phyloP scores from a whole-genome alignment of 2,797 vertebrate genomes.

The Pyrocephalus nanus region DNA sequence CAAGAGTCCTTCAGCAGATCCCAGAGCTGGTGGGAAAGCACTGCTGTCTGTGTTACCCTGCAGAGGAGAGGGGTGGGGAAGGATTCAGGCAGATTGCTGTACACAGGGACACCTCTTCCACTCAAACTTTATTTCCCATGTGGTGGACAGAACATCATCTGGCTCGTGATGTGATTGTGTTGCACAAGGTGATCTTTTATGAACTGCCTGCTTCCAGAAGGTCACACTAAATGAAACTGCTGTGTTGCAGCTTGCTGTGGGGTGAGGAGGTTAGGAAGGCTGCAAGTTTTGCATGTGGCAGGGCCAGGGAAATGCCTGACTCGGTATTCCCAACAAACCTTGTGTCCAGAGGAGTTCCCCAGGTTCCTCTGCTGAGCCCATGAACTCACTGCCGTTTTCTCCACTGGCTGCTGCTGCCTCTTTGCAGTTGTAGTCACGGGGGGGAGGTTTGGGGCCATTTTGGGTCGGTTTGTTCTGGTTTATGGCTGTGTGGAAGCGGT shows the following conservation, averaged over 20 bases:
- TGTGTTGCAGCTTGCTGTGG: background rate
- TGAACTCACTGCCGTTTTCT: fast-evolving
- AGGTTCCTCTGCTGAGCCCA: fast-evolving
- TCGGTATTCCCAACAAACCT: background rate
- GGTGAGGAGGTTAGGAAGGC: background rate
- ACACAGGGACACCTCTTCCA: background rate
- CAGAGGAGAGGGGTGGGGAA: background rate
- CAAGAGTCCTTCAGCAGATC: background rate
- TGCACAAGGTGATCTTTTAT: background rate
- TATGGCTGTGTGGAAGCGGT: background rate
- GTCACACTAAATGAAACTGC: background rate
- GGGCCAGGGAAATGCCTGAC: background rate
- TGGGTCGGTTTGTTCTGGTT: background rate
- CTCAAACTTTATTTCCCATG: background rate
- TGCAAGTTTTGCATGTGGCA: background rate
- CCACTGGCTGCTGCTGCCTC: background rate
- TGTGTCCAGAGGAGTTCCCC: fast-evolving
- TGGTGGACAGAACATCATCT: fast-evolving
- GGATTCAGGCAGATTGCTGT: background rate
- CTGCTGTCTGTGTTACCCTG: background rate
- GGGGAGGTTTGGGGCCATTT: background rate
- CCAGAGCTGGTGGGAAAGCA: background rate
- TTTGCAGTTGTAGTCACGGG: background rate
- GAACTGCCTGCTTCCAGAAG: background rate
- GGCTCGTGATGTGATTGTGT: background rate